These are phyloP conservation scores for Notothenia coriiceps DNA, from an alignment of 2,113 vertebrate genomes.

Conservation along the genomic window DNA sequence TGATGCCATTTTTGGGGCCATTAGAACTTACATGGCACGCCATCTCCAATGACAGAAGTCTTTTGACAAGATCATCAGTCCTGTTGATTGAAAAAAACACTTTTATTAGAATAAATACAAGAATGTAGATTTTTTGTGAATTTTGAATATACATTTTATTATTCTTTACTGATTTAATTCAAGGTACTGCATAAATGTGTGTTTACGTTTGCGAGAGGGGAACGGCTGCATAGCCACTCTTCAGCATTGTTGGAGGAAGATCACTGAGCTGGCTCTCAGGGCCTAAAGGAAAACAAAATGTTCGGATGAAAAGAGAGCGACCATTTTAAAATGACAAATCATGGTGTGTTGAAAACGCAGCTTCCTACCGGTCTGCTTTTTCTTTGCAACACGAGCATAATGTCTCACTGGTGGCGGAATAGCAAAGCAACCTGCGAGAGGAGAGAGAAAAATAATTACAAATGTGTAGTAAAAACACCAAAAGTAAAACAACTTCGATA, in stretches of 20 bases:
- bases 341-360: neutral
- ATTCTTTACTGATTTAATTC: neutral
- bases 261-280: conserved; percentile 88
- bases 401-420: conserved; percentile 80
- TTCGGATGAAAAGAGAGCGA: neutral
- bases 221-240: conserved; percentile 87
- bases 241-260: conserved; percentile 85
- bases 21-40: conserved; percentile 88
- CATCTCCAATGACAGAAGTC: conserved; percentile 92
- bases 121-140: neutral
- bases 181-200: neutral
- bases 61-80: conserved; percentile 90
- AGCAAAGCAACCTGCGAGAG: conserved; percentile 71
- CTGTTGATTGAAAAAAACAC: conserved; percentile 78
- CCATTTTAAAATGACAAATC: neutral
- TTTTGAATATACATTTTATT: neutral
- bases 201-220: conserved; percentile 85
- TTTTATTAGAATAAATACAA: neutral
- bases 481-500: too few relatives aligned
- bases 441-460: neutral
- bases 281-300: conserved; percentile 66
- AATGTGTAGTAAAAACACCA: too few relatives aligned
- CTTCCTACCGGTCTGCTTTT: conserved; percentile 81
- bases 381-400: conserved; percentile 77
- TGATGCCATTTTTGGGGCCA: neutral